Conservation (phyloP, 2,888 invertebrate genomes). For the Eupithecia exiguata region DNA sequence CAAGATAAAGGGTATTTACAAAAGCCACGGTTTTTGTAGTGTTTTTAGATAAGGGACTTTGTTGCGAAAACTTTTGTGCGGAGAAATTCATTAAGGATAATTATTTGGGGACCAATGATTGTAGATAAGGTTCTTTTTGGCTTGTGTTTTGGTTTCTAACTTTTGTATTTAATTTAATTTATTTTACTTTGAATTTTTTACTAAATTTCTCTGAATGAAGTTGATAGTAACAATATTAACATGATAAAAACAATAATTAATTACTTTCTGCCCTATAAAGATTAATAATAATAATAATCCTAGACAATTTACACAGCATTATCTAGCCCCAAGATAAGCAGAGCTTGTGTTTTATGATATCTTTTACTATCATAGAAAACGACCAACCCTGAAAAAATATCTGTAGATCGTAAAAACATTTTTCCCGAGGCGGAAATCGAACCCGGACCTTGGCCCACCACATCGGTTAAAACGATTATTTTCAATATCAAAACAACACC, state of each 20-base stretch:
- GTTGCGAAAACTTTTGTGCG: slow-evolving; percentile 16
- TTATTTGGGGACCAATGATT: slow-evolving; percentile 18
- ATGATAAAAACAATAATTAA: too few relatives aligned
- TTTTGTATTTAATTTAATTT: background rate
- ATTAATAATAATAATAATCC: too few relatives aligned
- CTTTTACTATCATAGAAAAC: too few relatives aligned
- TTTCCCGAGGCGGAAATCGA: too few relatives aligned
- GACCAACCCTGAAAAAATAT: too few relatives aligned
- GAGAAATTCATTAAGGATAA: slow-evolving; percentile 14
- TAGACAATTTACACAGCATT: too few relatives aligned
- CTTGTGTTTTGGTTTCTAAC: background rate
- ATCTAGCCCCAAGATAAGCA: too few relatives aligned
- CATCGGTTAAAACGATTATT: background rate
- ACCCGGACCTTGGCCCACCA: too few relatives aligned
- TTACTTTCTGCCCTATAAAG: too few relatives aligned
- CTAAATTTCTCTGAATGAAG: background rate
- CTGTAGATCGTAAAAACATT: too few relatives aligned
- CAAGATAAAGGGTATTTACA: slow-evolving; percentile 48
- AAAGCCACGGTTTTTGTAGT: slow-evolving; percentile 41
- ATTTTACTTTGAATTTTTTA: background rate
- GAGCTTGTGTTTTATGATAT: too few relatives aligned
- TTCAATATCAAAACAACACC: slow-evolving; percentile 5
- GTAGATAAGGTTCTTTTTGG: slow-evolving; percentile 6
- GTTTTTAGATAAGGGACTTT: slow-evolving; percentile 40
- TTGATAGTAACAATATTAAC: too few relatives aligned